phyloP scores from a whole-genome alignment of 2,888 invertebrate genomes.

The Anthrax anthrax region DNA sequence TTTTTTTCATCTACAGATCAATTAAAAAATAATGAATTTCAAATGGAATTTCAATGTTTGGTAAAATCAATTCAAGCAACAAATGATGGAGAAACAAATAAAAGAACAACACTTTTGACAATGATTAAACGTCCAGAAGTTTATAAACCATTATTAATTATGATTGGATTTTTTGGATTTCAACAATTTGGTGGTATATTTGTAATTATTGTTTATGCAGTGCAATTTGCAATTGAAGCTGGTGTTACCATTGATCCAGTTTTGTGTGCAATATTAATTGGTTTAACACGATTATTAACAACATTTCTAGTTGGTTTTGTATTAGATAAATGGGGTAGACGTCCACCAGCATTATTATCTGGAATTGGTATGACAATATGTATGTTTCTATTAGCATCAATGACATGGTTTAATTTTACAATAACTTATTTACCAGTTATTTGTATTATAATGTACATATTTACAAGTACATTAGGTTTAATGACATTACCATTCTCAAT shows the following conservation, averaged over 20 bases:
- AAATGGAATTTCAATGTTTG: slow-evolving; percentile 25
- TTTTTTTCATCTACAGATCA: not conserved
- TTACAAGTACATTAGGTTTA: slow-evolving; percentile 36
- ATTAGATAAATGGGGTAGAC: slow-evolving; percentile 45
- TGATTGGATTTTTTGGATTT: slow-evolving; percentile 49
- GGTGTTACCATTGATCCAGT: slow-evolving; percentile 49
- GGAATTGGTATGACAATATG: slow-evolving; percentile 46
- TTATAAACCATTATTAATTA: slow-evolving; percentile 31
- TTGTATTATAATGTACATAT: slow-evolving; percentile 29
- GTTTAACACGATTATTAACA: slow-evolving; percentile 45
- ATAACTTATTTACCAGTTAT: slow-evolving; percentile 24
- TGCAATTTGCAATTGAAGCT: slow-evolving; percentile 47
- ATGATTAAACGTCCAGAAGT: slow-evolving; percentile 27
- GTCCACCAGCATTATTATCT: slow-evolving; percentile 49
- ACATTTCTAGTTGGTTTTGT: slow-evolving; percentile 48
- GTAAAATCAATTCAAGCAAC: slow-evolving; percentile 21
- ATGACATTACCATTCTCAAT: slow-evolving; percentile 59
- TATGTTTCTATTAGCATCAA: slow-evolving; percentile 41
- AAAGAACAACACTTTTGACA: slow-evolving; percentile 18
- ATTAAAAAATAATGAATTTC: slow-evolving; percentile 22
- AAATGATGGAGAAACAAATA: slow-evolving; percentile 19
- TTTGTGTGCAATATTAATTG: slow-evolving; percentile 49
- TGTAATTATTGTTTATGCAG: slow-evolving; percentile 57
- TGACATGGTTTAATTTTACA: slow-evolving; percentile 28
- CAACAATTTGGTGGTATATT: slow-evolving; percentile 59